phyloP scores from a whole-genome alignment of 2,797 vertebrate species.

The Mormyrops boulengeri region DNA sequence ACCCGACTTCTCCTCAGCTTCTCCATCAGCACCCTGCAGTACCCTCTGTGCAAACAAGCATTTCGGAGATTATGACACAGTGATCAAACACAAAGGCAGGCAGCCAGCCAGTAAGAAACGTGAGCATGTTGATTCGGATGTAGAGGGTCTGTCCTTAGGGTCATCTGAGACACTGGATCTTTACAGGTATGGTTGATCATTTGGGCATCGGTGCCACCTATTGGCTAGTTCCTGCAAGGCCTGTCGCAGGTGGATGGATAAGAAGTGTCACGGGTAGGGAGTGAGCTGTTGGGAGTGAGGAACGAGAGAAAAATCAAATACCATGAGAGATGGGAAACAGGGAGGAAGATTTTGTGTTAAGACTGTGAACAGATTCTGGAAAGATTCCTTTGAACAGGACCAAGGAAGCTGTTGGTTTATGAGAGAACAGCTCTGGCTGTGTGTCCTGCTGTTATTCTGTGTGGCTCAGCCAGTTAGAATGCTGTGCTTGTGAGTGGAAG shows the following conservation, averaged over 20 bases:
- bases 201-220: background rate
- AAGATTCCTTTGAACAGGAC: background rate
- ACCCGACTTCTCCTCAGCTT: background rate
- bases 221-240: background rate
- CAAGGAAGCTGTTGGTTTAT: background rate
- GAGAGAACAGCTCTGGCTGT: background rate
- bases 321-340: background rate
- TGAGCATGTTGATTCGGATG: background rate
- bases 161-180: background rate
- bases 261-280: background rate
- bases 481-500: background rate
- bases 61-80: conserved; percentile 51
- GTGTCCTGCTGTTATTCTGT: background rate
- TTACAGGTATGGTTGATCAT: background rate
- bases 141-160: background rate
- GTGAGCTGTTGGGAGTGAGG: background rate
- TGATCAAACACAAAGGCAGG: background rate
- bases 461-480: background rate
- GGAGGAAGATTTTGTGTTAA: background rate
- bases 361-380: background rate
- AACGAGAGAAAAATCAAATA: background rate
- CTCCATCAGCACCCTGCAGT: background rate
- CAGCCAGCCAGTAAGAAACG: background rate
- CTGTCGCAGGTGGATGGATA: background rate
- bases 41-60: background rate